A percentile compares a stretch with the other conserved stretches of the same genome.
Conservation (phyloP, 2,888 invertebrate species). For the Lobophora halterata region DNA sequence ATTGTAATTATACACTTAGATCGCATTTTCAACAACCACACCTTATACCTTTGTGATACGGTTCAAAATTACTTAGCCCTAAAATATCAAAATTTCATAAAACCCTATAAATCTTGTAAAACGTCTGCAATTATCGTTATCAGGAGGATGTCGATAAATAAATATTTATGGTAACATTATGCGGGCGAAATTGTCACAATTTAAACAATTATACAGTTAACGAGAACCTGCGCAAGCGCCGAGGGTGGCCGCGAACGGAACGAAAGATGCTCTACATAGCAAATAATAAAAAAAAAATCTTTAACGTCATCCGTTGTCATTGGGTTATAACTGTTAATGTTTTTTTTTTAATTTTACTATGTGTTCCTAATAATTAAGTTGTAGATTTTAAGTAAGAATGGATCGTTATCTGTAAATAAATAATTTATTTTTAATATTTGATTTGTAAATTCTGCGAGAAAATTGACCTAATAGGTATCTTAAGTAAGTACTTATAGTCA, state of each 20-base stretch:
- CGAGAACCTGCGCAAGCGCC: conserved; percentile 50
- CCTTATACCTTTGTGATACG: conserved; percentile 4
- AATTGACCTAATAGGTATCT: too few species aligned
- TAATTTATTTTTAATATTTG: too few species aligned
- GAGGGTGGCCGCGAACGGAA: conserved; percentile 49
- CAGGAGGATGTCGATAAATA: conserved; percentile 53
- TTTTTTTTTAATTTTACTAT: too few species aligned
- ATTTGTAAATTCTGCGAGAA: too few species aligned
- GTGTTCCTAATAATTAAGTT: too few species aligned
- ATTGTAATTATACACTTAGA: too few species aligned
- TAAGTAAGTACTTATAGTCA: too few species aligned
- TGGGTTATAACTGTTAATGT: too few species aligned
- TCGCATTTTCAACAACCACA: too few species aligned
- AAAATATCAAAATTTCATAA: conserved; percentile 24
- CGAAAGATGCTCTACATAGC: conserved; percentile 41
- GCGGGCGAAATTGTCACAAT: conserved; percentile 71
- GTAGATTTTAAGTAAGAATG: too few species aligned
- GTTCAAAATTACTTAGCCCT: conserved; percentile 7
- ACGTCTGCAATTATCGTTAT: conserved; percentile 46
- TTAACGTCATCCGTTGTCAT: too few species aligned
- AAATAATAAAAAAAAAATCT: background rate
- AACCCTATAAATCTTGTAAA: conserved; percentile 45
- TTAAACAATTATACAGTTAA: conserved; percentile 70
- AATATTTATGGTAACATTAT: conserved; percentile 66
- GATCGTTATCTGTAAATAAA: too few species aligned